Percentiles rank a stretch among this genome's conserved stretches.
Evolutionary conservation across 2,113 vertebrate species (phyloP).

Genomic region (Zosterops borbonicus): DNA sequence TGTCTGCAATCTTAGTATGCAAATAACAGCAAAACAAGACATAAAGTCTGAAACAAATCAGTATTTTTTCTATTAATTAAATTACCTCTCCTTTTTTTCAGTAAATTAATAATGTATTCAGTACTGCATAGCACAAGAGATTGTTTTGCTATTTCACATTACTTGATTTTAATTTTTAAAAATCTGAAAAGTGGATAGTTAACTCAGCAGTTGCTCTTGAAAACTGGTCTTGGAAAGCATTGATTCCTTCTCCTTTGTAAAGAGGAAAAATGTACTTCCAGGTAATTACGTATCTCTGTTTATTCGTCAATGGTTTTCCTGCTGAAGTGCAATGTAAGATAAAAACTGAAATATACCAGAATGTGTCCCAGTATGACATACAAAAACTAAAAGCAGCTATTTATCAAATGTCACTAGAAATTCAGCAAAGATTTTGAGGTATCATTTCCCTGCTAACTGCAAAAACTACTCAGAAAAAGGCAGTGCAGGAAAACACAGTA

Average conservation of each 20-base stretch:
- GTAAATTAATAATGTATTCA: background rate
- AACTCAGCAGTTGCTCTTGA: background rate
- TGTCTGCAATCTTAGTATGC: background rate
- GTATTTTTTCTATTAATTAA: background rate
- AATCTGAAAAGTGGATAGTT: background rate
- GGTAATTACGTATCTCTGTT: background rate
- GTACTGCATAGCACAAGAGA: background rate
- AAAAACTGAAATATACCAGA: background rate
- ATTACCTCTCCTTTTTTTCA: background rate
- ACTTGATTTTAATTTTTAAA: background rate
- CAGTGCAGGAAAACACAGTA: background rate
- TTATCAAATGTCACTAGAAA: background rate
- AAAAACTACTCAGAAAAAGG: conserved; percentile 1
- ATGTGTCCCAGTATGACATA: background rate
- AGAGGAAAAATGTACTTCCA: background rate
- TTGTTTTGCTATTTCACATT: background rate
- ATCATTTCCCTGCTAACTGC: background rate
- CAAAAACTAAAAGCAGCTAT: background rate
- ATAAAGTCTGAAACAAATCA: background rate
- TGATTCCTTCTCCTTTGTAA: background rate
- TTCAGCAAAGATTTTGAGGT: background rate
- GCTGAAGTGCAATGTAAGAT: background rate
- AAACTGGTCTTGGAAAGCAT: background rate
- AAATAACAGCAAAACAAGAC: background rate
- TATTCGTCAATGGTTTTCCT: background rate